Conservation (phyloP, 2,888 invertebrate species). For the Achlya flavicornis region DNA sequence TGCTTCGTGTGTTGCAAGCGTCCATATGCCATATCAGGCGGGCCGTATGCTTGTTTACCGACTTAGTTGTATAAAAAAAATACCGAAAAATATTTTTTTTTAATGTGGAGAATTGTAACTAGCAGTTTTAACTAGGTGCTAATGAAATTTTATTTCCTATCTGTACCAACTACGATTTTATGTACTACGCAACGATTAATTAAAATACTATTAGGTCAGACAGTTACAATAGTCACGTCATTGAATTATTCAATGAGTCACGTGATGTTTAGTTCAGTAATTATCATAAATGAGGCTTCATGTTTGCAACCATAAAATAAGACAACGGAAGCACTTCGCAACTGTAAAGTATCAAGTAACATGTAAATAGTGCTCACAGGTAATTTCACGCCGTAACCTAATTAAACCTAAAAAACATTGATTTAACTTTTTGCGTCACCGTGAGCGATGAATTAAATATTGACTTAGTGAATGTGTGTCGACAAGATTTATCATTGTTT, state of each 20-base stretch:
- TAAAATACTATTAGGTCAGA: not conserved
- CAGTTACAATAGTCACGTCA: not conserved
- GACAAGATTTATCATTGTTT: constrained; percentile 53
- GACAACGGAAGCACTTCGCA: not conserved
- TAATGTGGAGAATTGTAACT: no score
- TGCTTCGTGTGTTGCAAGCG: no score
- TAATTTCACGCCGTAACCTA: no score
- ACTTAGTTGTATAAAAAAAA: no score
- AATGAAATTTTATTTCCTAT: not conserved
- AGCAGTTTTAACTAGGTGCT: no score
- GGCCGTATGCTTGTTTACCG: no score
- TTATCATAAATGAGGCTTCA: not conserved
- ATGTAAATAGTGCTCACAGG: not conserved
- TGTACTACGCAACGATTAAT: not conserved
- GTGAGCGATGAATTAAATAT: constrained; percentile 43
- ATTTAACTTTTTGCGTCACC: constrained; percentile 24
- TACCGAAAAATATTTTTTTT: no score
- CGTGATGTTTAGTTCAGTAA: not conserved
- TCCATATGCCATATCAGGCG: no score
- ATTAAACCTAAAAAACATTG: constrained; percentile 3
- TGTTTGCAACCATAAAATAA: not conserved
- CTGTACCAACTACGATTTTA: not conserved
- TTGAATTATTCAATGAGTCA: no score
- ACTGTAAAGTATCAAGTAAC: not conserved
- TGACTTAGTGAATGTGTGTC: constrained; percentile 41